Evolutionary conservation across 2,797 vertebrate species (phyloP), one percentile per base, ranked within the genome.

Genomic region (Accipiter fasciatus): DNA sequence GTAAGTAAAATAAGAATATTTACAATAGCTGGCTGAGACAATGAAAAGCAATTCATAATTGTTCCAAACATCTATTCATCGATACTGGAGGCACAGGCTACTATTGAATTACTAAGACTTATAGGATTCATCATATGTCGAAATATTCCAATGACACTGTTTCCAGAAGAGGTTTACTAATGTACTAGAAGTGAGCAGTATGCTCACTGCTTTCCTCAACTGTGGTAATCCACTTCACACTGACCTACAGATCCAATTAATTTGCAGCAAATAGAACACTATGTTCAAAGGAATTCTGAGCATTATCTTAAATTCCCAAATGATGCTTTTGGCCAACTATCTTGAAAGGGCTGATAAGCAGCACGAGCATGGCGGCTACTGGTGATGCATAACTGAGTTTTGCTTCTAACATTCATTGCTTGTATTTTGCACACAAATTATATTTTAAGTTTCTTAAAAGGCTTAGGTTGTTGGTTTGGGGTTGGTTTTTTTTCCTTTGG

Each of bases 231-330:
- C 57, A 83, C 67, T 96, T 81, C 85, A 76, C 83, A 57, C 75
- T 92, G 77, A 97, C 87, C 62, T 97, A 92, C 72, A 94, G 91
- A 95, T 82, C 65, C 72, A 96, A 95, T 92, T 87, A 93, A 92
- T 92, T 94, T 84, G 72, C 78, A 89, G 54, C 61, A 96, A 92
- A 94, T 92, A 67, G 83, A 92, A 96, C 16, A 54, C 39, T 61
- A 11, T 25, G 39, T 97, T 96, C 95, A 96, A 84, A 97, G 92
- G 89, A 97, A 96, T 96, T 81, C 58, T 42, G 87, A 93, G 58
- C 47, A 91, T 50, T 93, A 87, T 46, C 94, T 79, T 25, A 95
- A 96, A 93, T 88, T 90, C 91, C 65, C 89, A 89, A 35, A 50
- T 72, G 69, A 90, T 7, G 8, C 35, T 69, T 54, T 65, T 76